A percentile compares a stretch with the other conserved stretches of the same genome.
Evolutionary conservation across 2,797 vertebrate species (phyloP).

Genomic region (Cephalopachus bancanus): DNA sequence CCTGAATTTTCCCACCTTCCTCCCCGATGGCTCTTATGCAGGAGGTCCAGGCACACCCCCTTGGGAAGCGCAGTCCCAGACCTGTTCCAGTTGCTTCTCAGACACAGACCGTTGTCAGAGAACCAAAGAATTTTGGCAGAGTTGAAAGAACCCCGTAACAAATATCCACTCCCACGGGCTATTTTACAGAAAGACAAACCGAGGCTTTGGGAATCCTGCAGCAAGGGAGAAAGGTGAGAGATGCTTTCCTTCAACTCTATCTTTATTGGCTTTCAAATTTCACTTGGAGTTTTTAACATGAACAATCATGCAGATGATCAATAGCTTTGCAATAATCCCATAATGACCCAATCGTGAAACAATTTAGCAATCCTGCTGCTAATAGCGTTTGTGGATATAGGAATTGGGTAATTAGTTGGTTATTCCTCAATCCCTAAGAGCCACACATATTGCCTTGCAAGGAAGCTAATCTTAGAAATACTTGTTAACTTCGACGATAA

Average conservation of each 20-base stretch:
- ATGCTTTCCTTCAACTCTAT: background rate
- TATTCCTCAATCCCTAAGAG: constrained; percentile 68
- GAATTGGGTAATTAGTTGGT: constrained; percentile 76
- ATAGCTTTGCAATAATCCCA: constrained; percentile 38
- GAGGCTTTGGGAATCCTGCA: background rate
- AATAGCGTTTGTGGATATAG: constrained; percentile 62
- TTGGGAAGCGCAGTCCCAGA: background rate
- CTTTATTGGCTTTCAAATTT: background rate
- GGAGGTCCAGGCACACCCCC: background rate
- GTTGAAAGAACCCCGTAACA: background rate
- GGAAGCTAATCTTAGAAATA: constrained; percentile 80
- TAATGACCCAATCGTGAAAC: background rate
- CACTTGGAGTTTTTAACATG: constrained; percentile 49
- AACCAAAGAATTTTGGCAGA: background rate
- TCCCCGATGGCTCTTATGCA: background rate
- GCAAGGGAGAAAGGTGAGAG: background rate
- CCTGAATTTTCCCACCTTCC: rapidly evolving
- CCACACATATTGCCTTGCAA: constrained; percentile 60
- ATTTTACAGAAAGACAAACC: constrained; percentile 37
- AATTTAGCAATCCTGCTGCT: constrained; percentile 27
- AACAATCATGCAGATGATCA: background rate
- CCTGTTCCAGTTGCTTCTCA: background rate
- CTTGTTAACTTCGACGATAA: constrained; percentile 77
- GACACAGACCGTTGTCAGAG: background rate
- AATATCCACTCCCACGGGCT: background rate